These are phyloP conservation scores for Phoxinus dragarum DNA, from an alignment of 2,797 vertebrate species.

Conservation along the genomic window DNA sequence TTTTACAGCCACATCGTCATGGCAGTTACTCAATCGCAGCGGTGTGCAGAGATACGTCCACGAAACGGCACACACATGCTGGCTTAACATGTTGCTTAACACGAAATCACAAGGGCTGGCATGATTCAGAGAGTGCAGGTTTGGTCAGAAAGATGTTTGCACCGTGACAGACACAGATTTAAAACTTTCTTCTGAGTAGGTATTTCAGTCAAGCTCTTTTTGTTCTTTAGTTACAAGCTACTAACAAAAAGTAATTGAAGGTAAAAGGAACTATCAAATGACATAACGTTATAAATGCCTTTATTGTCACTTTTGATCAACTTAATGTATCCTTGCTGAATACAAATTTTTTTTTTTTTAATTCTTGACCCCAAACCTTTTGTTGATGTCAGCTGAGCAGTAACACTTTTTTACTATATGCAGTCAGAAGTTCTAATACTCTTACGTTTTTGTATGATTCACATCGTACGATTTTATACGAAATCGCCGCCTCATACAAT, in stretches of 20 bases:
- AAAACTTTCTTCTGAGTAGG: neutral
- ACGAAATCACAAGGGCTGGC: neutral
- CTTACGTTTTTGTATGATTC: rapidly evolving
- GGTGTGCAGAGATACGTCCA: conserved; percentile 8
- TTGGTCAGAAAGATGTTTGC: neutral
- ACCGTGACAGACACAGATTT: neutral
- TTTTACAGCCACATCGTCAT: conserved; percentile 26
- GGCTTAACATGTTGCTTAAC: conserved; percentile 27
- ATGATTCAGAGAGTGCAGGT: neutral
- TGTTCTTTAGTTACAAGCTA: neutral
- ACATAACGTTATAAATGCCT: neutral
- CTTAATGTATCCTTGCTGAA: neutral
- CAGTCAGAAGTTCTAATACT: neutral
- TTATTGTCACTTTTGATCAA: neutral
- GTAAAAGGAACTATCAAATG: neutral
- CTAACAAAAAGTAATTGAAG: neutral
- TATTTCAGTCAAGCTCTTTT: neutral
- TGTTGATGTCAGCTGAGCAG: neutral
- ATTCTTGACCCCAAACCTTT: too few relatives aligned
- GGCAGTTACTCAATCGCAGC: conserved; percentile 36
- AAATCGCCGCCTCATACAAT: neutral
- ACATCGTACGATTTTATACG: neutral
- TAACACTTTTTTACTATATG: neutral
- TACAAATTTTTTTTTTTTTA: too few relatives aligned
- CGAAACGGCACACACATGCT: conserved; percentile 15